phyloP scores from a whole-genome alignment of 2,888 invertebrate species.

The Azorinus chamasolen region DNA sequence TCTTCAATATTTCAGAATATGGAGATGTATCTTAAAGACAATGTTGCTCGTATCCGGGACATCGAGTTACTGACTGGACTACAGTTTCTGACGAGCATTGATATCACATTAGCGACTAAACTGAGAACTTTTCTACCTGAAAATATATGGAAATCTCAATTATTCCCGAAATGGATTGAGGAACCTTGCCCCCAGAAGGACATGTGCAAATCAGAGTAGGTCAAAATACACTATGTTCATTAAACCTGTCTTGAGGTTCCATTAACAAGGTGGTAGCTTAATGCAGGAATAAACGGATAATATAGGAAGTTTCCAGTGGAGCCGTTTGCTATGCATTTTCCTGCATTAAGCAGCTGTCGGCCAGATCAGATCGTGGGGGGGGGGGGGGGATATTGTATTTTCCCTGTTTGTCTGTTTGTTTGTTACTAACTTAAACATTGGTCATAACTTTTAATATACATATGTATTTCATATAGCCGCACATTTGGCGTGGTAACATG shows the following conservation, averaged over 20 bases:
- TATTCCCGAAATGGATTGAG: conserved; percentile 37
- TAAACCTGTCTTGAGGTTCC: background rate
- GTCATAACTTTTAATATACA: too few species aligned
- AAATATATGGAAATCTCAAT: conserved; percentile 55
- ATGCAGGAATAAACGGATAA: background rate
- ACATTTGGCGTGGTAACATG: too few species aligned
- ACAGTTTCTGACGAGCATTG: conserved; percentile 64
- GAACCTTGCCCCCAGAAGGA: conserved; percentile 38
- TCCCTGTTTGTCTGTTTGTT: too few species aligned
- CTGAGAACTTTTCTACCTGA: conserved; percentile 67
- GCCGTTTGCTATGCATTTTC: background rate
- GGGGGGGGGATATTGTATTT: too few species aligned
- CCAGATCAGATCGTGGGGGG: too few species aligned
- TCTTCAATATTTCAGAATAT: conserved; percentile 47
- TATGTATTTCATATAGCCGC: too few species aligned
- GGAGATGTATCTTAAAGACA: conserved; percentile 72
- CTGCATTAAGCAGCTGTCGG: too few species aligned
- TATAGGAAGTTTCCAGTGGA: background rate
- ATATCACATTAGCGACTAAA: conserved; percentile 41
- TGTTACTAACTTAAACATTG: too few species aligned
- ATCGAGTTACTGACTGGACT: conserved; percentile 81
- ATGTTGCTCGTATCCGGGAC: conserved; percentile 79
- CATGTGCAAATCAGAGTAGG: conserved; percentile 48
- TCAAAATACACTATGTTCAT: background rate
- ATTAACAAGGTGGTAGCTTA: background rate